A percentile compares a stretch with the other conserved stretches of the same genome.
phyloP scores from a whole-genome alignment of 2,888 invertebrate species.

The Protodeltote pygarga region DNA sequence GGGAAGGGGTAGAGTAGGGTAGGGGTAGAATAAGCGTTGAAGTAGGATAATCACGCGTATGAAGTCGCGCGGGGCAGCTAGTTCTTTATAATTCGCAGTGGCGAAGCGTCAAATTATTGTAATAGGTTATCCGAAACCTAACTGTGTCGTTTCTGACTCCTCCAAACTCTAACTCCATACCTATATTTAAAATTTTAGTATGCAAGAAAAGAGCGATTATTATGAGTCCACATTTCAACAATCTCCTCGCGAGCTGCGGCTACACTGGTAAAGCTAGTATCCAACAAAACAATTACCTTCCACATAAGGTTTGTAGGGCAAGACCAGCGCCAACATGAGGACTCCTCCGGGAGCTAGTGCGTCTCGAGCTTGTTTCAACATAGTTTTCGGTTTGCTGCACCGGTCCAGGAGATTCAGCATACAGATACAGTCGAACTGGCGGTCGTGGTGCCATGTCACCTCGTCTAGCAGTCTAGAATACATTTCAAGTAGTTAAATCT shows the following conservation, averaged over 20 bases:
- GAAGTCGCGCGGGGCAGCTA: no score
- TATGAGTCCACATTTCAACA: no score
- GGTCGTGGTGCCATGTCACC: conserved; percentile 88
- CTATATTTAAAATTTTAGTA: no score
- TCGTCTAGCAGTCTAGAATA: conserved; percentile 89
- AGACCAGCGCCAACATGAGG: conserved; percentile 95
- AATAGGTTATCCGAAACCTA: not conserved
- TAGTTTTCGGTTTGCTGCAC: conserved; percentile 93
- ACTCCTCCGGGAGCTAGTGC: conserved; percentile 91
- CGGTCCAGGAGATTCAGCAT: conserved; percentile 98
- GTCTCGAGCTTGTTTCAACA: conserved; percentile 91
- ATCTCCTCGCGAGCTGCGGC: no score
- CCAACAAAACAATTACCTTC: conserved; percentile 88
- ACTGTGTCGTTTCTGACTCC: not conserved
- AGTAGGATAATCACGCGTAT: no score
- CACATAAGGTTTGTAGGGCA: conserved; percentile 98
- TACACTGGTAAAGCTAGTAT: not conserved
- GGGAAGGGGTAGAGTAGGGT: no score
- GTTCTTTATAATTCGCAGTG: not conserved
- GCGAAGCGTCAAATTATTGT: not conserved
- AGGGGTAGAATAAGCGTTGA: no score
- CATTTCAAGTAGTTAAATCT: no score
- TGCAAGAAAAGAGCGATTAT: no score
- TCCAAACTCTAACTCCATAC: no score
- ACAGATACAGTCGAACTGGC: conserved; percentile 92